These are phyloP conservation scores for Otus scops DNA, from an alignment of 2,797 vertebrate genomes.

Conservation along the genomic window DNA sequence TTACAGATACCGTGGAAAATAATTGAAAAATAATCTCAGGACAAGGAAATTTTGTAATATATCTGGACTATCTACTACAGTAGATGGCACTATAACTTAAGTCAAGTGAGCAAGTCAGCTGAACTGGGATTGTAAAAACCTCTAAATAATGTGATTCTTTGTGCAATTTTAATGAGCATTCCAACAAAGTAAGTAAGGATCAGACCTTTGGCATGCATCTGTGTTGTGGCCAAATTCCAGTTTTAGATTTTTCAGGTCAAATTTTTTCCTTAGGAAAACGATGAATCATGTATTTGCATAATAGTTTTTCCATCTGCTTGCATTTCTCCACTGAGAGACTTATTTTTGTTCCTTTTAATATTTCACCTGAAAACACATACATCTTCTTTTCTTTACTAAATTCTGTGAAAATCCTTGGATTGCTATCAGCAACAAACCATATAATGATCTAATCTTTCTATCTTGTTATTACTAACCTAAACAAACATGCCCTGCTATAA, in stretches of 20 bases:
- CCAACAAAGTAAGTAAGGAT: not conserved
- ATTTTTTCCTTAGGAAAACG: constrained; percentile 35
- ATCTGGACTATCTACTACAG: not conserved
- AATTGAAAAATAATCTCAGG: not conserved
- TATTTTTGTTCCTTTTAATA: not conserved
- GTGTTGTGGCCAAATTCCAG: not conserved
- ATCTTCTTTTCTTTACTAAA: not conserved
- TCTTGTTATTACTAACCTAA: not conserved
- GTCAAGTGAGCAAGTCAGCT: not conserved
- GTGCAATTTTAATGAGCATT: not conserved
- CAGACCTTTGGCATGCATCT: not conserved
- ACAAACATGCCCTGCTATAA: not conserved
- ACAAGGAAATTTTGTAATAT: not conserved
- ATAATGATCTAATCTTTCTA: not conserved
- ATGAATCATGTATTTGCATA: constrained; percentile 6
- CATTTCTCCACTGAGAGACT: not conserved
- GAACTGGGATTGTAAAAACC: not conserved
- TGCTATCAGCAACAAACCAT: not conserved
- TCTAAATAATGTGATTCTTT: not conserved
- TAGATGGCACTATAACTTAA: constrained; percentile 60
- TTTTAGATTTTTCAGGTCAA: constrained; percentile 18
- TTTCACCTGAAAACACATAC: not conserved
- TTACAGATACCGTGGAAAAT: not conserved
- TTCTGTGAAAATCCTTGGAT: not conserved
- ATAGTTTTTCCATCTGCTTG: constrained; percentile 7